Evolutionary conservation across 2,797 vertebrate species (phyloP).

Genomic region (Sebastiscus albofasciatus): DNA sequence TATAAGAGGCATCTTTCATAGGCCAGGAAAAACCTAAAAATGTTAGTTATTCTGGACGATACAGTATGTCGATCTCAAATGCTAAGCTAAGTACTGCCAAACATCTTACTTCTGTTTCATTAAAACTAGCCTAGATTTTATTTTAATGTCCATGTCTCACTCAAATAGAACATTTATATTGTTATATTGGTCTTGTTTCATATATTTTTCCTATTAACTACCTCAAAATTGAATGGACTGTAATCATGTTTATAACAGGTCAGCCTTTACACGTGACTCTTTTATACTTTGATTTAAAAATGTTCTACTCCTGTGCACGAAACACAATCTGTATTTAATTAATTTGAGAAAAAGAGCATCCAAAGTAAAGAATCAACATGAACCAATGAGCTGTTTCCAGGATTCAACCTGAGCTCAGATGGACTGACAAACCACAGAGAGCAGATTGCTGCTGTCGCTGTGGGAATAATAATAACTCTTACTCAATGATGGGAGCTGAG

Average conservation of each 20-base stretch:
- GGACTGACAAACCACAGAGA: slow-evolving; percentile 26
- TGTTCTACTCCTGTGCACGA: slow-evolving; percentile 16
- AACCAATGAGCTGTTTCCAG: slow-evolving; percentile 34
- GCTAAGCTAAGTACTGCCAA: slow-evolving; percentile 21
- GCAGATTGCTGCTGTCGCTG: not conserved
- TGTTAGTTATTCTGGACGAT: slow-evolving; percentile 45
- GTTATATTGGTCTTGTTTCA: not conserved
- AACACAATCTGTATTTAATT: slow-evolving; percentile 24
- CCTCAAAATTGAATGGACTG: not conserved
- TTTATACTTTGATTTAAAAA: slow-evolving; percentile 21
- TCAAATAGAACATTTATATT: slow-evolving; percentile 4
- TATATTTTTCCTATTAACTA: slow-evolving; percentile 11
- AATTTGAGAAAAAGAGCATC: slow-evolving; percentile 2
- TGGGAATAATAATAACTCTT: slow-evolving; percentile 33
- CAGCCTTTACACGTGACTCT: not conserved
- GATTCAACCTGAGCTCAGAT: slow-evolving; percentile 33
- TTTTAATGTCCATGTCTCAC: not conserved
- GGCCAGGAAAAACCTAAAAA: slow-evolving; percentile 7
- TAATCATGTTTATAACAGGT: slow-evolving; percentile 21
- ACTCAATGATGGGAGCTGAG: slow-evolving; percentile 89
- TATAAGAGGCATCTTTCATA: slow-evolving; percentile 13
- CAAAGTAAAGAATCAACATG: slow-evolving; percentile 26
- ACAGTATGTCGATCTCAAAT: slow-evolving; percentile 20
- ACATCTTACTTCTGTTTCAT: slow-evolving; percentile 7
- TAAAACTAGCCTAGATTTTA: slow-evolving; percentile 30